Base-by-base conservation (phyloP, 1,140 invertebrate genomes). In the Chrysomallon squamiferum region DNA sequence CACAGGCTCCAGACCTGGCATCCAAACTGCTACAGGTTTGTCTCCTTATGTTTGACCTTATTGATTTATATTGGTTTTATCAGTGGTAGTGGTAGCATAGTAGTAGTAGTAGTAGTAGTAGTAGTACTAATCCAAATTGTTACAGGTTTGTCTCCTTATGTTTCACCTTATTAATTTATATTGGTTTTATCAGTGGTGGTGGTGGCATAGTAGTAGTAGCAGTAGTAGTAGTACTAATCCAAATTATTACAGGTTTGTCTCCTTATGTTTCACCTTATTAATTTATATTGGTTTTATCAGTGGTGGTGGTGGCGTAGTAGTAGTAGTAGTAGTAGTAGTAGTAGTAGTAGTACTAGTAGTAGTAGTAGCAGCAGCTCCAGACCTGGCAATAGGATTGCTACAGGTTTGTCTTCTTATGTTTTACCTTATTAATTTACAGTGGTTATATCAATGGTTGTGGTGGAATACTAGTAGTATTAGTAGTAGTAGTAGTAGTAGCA, bases 1-100 rank as follows among this genome's bases (percentile, higher is more conserved):
- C 92, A 64, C 91, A 95, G 86, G 93, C 94, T 67, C 95, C 97
- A 87, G 90, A 90, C 73, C 90, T 97, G 87, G 95, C 95, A 56
- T 89, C 90, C 58, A 88, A 91, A 66, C 90, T 97, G 73, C 89
- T 97, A 67, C 89, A 90, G 86, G 88, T 89, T 75, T 72, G 47
- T 65, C 41, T 29, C 32, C 60, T 43, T 57, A 50, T 32, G 35
- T 29, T 62, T 30, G 3, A 13, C 22, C n/a, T n/a, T 7, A 47
- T 47, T 6, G 5, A 5, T 47, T 18, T 6, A 6, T 47, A 20
- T 11, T 43, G n/a, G 9, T n/a, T n/a, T 43, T 43, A 11, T 9
- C 9, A 11, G 9, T 43, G 9, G 9, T n/a, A 11, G 9, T 11
- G 41, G 9, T 43, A 43, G 41, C n/a, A 11, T 11, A 9, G 9